Evolutionary conservation across 2,888 invertebrate species (phyloP), one percentile per base, ranked within the genome.

Genomic region (Callimorpha dominula): DNA sequence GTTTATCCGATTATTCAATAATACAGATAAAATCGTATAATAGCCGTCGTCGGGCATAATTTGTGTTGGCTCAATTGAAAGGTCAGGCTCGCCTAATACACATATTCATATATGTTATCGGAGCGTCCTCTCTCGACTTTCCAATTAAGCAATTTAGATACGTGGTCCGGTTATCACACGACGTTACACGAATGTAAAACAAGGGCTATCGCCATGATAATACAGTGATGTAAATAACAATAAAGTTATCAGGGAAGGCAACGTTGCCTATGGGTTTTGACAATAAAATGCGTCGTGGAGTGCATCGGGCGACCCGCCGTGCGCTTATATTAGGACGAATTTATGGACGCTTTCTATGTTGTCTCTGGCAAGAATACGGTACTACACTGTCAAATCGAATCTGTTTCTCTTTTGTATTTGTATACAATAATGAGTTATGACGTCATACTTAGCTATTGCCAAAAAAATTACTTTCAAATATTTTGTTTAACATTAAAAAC

Each of bases 121-220:
- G 87, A 87, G 87, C 87, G 88, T 88, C 88, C 90, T 90, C 91
- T 92, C 90, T 88, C 85, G 89, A 90, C 92, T 95, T 94, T 94
- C 94, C 95, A 95, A 95, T 95, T 95, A 95, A 95, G 95, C 94
- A 93, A 95, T 95, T 95, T 94, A 95, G 95, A 95, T 95, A 95
- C 94, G 89, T 86, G 79, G 78, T 81, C 87, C 88, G 89, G 87
- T 86, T 88, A 89, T 88, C 91, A 93, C 93, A 93, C 89, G 90
- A 89, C 89, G 90, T 93, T 93, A 93, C 90, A 91, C 88, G 89
- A 91, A 94, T 94, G 94, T 95, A 95, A 95, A 93, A 95, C 95
- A 95, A 94, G 90, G 88, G 90, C 91, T 93, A 94, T 95, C 94
- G 90, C 87, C 89, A 91, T 93, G 94, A 94, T 94, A 94, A 94